These are phyloP conservation scores for Philereme transversata DNA, from an alignment of 2,888 invertebrate species.

Conservation along the genomic window DNA sequence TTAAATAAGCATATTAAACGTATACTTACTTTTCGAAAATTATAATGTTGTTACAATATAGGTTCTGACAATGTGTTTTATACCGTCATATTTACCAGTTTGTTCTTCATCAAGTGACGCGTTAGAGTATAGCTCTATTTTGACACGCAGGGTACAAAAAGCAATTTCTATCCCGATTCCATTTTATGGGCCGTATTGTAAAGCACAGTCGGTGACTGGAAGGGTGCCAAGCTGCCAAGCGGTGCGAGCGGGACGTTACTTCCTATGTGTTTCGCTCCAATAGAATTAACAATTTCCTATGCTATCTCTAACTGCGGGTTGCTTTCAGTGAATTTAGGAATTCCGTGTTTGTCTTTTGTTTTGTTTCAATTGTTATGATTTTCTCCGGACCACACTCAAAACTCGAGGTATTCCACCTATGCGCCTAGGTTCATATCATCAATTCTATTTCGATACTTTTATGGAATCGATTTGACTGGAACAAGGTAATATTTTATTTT, in stretches of 20 bases:
- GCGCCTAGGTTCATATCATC: no score
- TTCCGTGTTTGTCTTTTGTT: conserved; percentile 19
- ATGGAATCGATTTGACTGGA: no score
- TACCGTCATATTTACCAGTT: background rate
- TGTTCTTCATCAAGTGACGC: conserved; percentile 6
- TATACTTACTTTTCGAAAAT: no score
- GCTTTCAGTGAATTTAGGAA: conserved; percentile 48
- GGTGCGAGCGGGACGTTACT: conserved; percentile 55
- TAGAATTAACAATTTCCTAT: conserved; percentile 75
- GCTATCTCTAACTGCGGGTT: conserved; percentile 43
- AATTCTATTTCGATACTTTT: no score
- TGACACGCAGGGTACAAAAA: conserved; percentile 28
- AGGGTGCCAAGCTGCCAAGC: conserved; percentile 64
- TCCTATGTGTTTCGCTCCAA: conserved; percentile 72
- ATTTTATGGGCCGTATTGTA: conserved; percentile 50
- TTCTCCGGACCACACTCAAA: no score
- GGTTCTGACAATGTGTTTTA: background rate
- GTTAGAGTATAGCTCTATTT: conserved; percentile 19
- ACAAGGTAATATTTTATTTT: no score
- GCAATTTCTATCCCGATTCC: conserved; percentile 25
- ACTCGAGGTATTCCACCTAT: no score
- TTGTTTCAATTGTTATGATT: conserved; percentile 4
- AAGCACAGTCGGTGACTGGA: conserved; percentile 76
- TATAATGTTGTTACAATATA: no score
- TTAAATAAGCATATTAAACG: no score